Evolutionary conservation across 2,888 invertebrate genomes (phyloP).

Genomic region (Shargacucullia verbasci): DNA sequence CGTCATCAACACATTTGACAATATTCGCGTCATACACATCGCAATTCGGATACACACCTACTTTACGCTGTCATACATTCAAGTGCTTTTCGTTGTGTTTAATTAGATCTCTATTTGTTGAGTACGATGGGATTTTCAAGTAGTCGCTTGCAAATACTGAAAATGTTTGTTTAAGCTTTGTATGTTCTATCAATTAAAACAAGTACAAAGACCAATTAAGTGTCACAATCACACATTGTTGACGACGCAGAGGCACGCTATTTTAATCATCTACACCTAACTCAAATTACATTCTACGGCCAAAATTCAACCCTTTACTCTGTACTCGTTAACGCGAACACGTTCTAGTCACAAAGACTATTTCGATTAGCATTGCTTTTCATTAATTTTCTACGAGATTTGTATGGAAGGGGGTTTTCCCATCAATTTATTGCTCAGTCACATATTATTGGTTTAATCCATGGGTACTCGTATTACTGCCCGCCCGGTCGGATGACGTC

Average conservation of each 20-base stretch:
- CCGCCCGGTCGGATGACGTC: constrained; percentile 30
- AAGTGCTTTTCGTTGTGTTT: constrained; percentile 22
- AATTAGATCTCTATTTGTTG: constrained; percentile 28
- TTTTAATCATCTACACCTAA: too few relatives aligned
- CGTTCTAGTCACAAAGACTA: constrained; percentile 7
- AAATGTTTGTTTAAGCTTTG: constrained; percentile 1
- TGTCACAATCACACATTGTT: background rate
- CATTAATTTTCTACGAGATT: constrained; percentile 17
- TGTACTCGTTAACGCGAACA: background rate
- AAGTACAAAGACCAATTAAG: constrained; percentile 13
- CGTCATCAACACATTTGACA: constrained; percentile 38
- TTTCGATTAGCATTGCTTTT: constrained; percentile 11
- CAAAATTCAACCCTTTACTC: too few relatives aligned
- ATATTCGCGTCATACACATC: constrained; percentile 19
- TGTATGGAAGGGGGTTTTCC: constrained; percentile 7
- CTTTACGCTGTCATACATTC: constrained; percentile 15
- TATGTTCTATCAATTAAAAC: constrained; percentile 1
- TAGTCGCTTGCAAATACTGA: constrained; percentile 9
- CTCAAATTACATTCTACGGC: background rate
- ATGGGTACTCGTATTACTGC: constrained; percentile 31
- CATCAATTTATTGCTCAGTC: constrained; percentile 28
- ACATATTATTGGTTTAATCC: constrained; percentile 23
- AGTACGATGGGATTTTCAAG: constrained; percentile 17
- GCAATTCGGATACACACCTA: constrained; percentile 31
- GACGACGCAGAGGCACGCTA: background rate